Evolutionary conservation across 1,140 invertebrate species (phyloP), one percentile per base, ranked within the genome.

Genomic region (Aphis craccivora): DNA sequence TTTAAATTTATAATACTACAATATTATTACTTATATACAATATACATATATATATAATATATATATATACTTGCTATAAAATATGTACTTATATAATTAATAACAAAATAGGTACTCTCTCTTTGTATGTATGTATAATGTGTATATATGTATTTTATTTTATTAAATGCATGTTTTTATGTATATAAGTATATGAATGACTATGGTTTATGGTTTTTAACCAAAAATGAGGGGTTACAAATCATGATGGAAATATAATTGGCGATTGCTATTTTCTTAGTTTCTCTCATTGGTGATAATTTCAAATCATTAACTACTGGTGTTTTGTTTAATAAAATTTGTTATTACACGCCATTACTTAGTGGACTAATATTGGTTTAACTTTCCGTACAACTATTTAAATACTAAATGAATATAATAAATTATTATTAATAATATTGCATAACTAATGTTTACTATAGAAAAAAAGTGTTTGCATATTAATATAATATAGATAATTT

Each of bases 171-270:
- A 88, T 51, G n/a, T 3, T 22, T 22, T 88, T 35, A 88, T 51
- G 86, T n/a, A 88, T 35, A 88, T 35, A 88, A 20, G 86, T 51
- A 51, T 51, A 89, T 89, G 14, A 89, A 89, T 37, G 22, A 53
- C 37, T 89, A 3, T 89, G n/a, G n/a, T n/a, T n/a, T n/a, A n/a
- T n/a, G 9, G 45, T 53, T 51, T 51, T 53, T 9, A 48, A 88
- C n/a, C 20, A 53, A 53, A 53, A 9, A 25, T n/a, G 53, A 53
- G 87, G 8, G n/a, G 45, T 53, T 51, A 88, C 1, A 88, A 88
- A 51, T 51, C 18, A 37, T 4, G 5, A 35, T 30, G 8, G 43
- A 3, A 51, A 37, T 51, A 53, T 88, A 45, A 14, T 40, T 40
- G 37, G 37, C 1, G 37, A 40, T 88, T 51, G 20, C 45, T 35